These are phyloP conservation scores for Amazona ochrocephala DNA, from an alignment of 2,797 vertebrate species.

Conservation along the genomic window DNA sequence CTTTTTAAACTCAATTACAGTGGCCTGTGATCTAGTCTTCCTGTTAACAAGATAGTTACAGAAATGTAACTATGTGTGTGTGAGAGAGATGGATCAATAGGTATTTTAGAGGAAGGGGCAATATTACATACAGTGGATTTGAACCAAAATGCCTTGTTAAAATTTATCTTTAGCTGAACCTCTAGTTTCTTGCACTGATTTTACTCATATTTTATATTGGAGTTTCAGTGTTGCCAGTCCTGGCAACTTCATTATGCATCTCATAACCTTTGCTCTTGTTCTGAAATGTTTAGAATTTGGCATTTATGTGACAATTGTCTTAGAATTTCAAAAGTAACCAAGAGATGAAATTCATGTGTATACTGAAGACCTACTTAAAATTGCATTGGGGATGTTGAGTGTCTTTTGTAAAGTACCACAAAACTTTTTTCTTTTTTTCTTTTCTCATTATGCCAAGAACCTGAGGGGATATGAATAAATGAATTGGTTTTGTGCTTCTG, in stretches of 20 bases:
- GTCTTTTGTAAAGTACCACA: not conserved
- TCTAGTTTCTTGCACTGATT: not conserved
- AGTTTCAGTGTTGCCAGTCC: not conserved
- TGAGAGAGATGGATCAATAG: not conserved
- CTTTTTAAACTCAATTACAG: not conserved
- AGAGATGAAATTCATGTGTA: not conserved
- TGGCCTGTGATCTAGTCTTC: not conserved
- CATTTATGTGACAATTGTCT: not conserved
- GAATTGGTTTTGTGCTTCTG: not conserved
- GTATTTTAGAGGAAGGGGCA: not conserved
- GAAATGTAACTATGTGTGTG: not conserved
- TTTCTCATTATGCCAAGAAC: not conserved
- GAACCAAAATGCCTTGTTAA: not conserved
- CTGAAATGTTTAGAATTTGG: not conserved
- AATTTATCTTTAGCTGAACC: not conserved
- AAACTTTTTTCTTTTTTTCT: not conserved
- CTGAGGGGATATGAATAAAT: fast-evolving
- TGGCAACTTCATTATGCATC: not conserved
- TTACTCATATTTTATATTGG: not conserved
- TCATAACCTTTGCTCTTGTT: not conserved
- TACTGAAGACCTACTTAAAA: not conserved
- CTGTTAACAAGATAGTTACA: not conserved
- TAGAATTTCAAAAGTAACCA: not conserved
- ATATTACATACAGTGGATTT: not conserved
- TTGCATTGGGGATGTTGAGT: not conserved